Evolutionary conservation across 1,140 invertebrate genomes (phyloP).

Genomic region (Diorhabda sublineata): DNA sequence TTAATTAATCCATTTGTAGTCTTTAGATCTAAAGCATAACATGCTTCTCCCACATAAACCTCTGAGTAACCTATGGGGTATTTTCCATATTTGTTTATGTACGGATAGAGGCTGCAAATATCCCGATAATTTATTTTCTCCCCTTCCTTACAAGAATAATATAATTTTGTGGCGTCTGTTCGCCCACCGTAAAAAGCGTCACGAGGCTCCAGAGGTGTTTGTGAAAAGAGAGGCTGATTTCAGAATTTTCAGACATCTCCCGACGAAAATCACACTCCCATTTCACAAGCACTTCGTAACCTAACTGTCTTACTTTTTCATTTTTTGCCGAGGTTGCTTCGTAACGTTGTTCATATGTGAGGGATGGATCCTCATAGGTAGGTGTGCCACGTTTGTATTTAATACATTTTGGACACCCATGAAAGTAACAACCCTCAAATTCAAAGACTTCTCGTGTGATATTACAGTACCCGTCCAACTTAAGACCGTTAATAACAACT

Average conservation of each 20-base stretch:
- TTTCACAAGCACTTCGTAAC: constrained; percentile 10
- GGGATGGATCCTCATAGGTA: neutral
- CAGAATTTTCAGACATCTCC: constrained; percentile 3
- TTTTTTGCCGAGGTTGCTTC: constrained; percentile 8
- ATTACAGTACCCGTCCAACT: constrained; percentile 15
- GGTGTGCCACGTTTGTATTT: neutral
- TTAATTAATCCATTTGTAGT: constrained; percentile 32
- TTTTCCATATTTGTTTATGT: constrained; percentile 33
- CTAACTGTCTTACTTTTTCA: neutral
- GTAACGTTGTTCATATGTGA: neutral
- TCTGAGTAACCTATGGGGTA: constrained; percentile 45
- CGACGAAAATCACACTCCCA: constrained; percentile 15
- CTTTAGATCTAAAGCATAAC: constrained; percentile 2
- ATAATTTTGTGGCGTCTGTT: constrained; percentile 15
- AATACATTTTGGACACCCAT: constrained; percentile 8
- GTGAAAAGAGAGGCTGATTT: neutral
- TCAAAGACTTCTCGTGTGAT: constrained; percentile 15
- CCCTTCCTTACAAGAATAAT: constrained; percentile 13
- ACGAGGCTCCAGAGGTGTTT: constrained; percentile 5
- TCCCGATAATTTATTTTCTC: constrained; percentile 44
- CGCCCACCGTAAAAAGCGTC: constrained; percentile 24
- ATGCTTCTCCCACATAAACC: constrained; percentile 19
- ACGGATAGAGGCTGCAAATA: constrained; percentile 42
- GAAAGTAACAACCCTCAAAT: constrained; percentile 9
- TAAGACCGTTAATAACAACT: constrained; percentile 7